Conservation (phyloP, 2,888 invertebrate species). For the Cabera pusaria region DNA sequence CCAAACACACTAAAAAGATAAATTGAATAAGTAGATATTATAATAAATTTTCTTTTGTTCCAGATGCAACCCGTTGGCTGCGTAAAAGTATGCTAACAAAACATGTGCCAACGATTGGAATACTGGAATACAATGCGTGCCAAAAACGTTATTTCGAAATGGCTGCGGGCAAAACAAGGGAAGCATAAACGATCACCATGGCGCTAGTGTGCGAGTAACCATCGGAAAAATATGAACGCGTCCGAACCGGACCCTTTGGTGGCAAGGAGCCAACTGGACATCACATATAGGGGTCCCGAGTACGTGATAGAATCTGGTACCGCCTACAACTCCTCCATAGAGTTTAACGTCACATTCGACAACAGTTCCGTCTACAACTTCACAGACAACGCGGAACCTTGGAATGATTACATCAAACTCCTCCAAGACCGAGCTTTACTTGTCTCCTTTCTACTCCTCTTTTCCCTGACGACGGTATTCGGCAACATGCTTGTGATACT, state of each 20-base stretch:
- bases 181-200: conserved; percentile 77
- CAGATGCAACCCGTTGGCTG: conserved; percentile 51
- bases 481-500: conserved; percentile 97
- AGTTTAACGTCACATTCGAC: conserved; percentile 63
- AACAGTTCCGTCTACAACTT: conserved; percentile 56
- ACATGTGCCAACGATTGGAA: conserved; percentile 67
- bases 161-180: conserved; percentile 75
- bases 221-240: conserved; percentile 74
- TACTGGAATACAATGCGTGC: conserved; percentile 72
- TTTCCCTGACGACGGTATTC: conserved; percentile 96
- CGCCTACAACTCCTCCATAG: conserved; percentile 54
- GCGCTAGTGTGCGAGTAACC: conserved; percentile 67
- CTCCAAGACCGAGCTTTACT: conserved; percentile 88
- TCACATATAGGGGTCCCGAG: conserved; percentile 59
- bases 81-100: conserved; percentile 63
- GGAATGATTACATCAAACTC: conserved; percentile 74
- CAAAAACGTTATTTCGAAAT: conserved; percentile 78
- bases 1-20: too few relatives aligned
- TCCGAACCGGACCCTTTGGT: conserved; percentile 63
- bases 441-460: conserved; percentile 91
- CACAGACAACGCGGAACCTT: conserved; percentile 57
- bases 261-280: conserved; percentile 73
- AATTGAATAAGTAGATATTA: too few relatives aligned
- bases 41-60: conserved; percentile 50
- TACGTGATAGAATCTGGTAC: conserved; percentile 53